Conservation (phyloP, 2,113 vertebrate genomes). For the Thalassarche chlororhynchos region DNA sequence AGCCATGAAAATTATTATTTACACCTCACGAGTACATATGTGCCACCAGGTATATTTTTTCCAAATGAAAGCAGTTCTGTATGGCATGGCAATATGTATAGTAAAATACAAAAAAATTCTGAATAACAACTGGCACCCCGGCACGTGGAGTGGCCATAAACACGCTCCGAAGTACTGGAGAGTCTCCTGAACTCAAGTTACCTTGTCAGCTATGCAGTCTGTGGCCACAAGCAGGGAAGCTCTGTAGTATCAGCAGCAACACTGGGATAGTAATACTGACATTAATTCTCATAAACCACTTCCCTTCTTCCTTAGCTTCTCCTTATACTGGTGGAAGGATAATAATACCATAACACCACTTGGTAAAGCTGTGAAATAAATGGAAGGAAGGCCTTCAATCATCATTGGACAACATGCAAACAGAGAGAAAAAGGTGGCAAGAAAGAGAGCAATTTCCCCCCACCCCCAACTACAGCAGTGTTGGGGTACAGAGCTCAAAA, state of each 20-base stretch:
- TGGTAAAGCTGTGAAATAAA: not conserved
- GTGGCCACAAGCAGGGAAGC: not conserved
- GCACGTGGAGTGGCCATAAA: not conserved
- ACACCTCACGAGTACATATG: not conserved
- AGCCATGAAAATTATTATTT: not conserved
- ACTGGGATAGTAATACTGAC: not conserved
- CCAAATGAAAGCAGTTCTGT: not conserved
- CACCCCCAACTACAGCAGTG: not conserved
- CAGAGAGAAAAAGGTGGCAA: not conserved
- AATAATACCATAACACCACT: not conserved
- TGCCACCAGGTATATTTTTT: not conserved
- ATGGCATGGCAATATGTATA: rapidly evolving
- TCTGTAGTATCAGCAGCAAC: not conserved
- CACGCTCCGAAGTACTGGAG: not conserved
- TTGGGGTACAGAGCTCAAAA: not conserved
- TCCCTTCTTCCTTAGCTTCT: not conserved
- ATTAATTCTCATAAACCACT: not conserved
- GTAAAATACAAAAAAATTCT: not conserved
- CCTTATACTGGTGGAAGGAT: not conserved
- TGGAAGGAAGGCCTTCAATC: not conserved
- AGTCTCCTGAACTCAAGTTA: not conserved
- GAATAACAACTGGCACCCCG: not conserved
- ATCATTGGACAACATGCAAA: not conserved
- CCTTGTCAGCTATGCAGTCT: not conserved
- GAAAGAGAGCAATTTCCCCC: not conserved